Percentiles rank a stretch among this genome's conserved stretches.
These are phyloP conservation scores for Drosophila merina DNA, from an alignment of 2,888 invertebrate species.

Conservation along the genomic window DNA sequence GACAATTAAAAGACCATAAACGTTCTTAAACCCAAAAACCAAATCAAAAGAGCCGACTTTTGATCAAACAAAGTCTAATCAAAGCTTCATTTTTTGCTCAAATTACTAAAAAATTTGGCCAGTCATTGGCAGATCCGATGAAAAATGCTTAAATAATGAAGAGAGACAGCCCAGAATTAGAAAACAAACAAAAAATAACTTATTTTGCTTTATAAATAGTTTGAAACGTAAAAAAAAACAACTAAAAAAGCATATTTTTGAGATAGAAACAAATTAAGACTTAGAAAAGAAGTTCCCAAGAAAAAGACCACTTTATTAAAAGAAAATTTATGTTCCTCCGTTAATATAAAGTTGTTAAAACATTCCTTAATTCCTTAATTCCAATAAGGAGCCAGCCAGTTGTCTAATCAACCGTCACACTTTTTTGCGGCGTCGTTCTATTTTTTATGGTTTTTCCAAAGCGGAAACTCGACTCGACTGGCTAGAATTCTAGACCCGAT, in stretches of 20 bases:
- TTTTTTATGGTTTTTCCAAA: background rate
- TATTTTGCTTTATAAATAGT: too few species aligned
- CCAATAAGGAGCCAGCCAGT: constrained; percentile 28
- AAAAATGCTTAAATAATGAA: constrained; percentile 35
- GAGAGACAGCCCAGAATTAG: background rate
- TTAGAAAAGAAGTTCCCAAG: background rate
- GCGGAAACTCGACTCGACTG: constrained; percentile 18
- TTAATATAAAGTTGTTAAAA: constrained; percentile 34
- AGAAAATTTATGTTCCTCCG: background rate
- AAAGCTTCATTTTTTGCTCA: constrained; percentile 15
- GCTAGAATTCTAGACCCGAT: constrained; percentile 6
- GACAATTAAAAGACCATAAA: constrained; percentile 40
- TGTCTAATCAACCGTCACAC: constrained; percentile 37
- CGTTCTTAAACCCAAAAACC: constrained; percentile 7
- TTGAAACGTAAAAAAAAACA: too few species aligned
- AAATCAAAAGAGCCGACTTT: constrained; percentile 17
- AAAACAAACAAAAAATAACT: background rate
- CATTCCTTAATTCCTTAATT: constrained; percentile 35
- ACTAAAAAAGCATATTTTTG: too few species aligned
- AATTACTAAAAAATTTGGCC: constrained; percentile 19
- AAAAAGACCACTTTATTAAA: constrained; percentile 9
- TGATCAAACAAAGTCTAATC: constrained; percentile 39
- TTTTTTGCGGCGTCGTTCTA: constrained; percentile 20
- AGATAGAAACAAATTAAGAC: too few species aligned
- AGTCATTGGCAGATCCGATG: constrained; percentile 28